phyloP scores from a whole-genome alignment of 2,888 invertebrate genomes.

The Heliconius sara region DNA sequence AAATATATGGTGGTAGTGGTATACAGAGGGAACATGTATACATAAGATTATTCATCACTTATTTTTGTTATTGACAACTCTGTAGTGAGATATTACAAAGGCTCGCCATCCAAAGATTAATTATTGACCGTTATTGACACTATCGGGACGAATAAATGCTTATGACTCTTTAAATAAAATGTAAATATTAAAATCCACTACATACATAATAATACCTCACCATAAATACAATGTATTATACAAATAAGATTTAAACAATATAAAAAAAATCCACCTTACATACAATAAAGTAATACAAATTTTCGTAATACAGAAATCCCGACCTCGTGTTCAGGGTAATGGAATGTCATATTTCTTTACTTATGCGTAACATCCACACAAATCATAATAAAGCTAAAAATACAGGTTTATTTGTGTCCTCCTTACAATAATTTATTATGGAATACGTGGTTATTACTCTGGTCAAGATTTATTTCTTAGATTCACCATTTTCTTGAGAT shows the following conservation, averaged over 20 bases:
- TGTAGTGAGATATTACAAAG: too few species aligned
- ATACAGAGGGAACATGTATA: too few species aligned
- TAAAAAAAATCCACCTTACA: constrained; percentile 4
- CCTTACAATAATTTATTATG: constrained; percentile 34
- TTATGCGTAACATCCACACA: constrained; percentile 40
- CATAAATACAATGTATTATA: background rate
- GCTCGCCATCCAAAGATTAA: too few species aligned
- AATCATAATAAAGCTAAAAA: constrained; percentile 45
- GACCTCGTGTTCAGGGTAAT: constrained; percentile 31
- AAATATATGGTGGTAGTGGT: background rate
- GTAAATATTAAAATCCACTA: background rate
- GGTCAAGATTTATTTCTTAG: background rate
- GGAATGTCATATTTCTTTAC: constrained; percentile 40
- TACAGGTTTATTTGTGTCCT: constrained; percentile 39
- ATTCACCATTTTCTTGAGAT: background rate
- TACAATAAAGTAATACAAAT: constrained; percentile 29
- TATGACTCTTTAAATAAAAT: too few species aligned
- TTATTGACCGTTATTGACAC: too few species aligned
- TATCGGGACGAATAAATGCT: background rate
- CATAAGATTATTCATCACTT: too few species aligned
- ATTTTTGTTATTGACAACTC: too few species aligned
- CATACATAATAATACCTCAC: background rate
- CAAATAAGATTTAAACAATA: constrained; percentile 5
- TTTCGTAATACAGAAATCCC: constrained; percentile 20
- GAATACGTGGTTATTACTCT: background rate